Percentiles rank a stretch among this genome's conserved stretches.
These are phyloP conservation scores for Pocota personata DNA, from an alignment of 2,888 invertebrate species.

Conservation along the genomic window DNA sequence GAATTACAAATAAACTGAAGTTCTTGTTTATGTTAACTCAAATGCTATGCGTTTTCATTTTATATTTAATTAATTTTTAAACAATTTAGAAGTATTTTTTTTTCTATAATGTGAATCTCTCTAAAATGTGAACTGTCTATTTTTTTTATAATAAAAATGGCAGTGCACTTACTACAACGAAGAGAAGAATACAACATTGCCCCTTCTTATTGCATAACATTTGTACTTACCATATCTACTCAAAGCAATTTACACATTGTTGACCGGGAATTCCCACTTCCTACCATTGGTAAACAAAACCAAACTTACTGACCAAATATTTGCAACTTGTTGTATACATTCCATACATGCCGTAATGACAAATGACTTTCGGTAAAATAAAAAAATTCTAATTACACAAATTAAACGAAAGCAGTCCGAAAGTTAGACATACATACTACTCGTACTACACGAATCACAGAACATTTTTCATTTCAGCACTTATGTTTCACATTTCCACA, in stretches of 20 bases:
- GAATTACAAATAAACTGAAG: too few species aligned
- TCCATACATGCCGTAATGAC: neutral
- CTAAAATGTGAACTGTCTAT: too few species aligned
- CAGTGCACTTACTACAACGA: too few species aligned
- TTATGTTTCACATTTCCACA: slow-evolving; percentile 6
- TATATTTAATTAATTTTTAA: too few species aligned
- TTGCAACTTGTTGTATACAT: slow-evolving; percentile 16
- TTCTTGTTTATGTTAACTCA: too few species aligned
- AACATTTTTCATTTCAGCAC: slow-evolving; percentile 2
- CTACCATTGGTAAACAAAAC: neutral
- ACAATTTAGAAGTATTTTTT: too few species aligned
- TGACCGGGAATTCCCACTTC: neutral
- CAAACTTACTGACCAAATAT: neutral
- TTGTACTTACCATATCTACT: neutral
- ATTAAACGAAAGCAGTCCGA: neutral
- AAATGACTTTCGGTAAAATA: slow-evolving; percentile 3
- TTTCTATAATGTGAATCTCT: too few species aligned
- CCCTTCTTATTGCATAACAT: too few species aligned
- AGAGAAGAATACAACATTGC: too few species aligned
- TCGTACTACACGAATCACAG: neutral
- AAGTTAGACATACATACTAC: neutral
- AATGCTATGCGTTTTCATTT: too few species aligned
- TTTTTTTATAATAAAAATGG: too few species aligned
- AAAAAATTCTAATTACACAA: neutral
- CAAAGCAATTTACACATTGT: neutral